Evolutionary conservation across 2,113 vertebrate species (phyloP), one percentile per base, ranked within the genome.

Genomic region (Brachirus orientalis): DNA sequence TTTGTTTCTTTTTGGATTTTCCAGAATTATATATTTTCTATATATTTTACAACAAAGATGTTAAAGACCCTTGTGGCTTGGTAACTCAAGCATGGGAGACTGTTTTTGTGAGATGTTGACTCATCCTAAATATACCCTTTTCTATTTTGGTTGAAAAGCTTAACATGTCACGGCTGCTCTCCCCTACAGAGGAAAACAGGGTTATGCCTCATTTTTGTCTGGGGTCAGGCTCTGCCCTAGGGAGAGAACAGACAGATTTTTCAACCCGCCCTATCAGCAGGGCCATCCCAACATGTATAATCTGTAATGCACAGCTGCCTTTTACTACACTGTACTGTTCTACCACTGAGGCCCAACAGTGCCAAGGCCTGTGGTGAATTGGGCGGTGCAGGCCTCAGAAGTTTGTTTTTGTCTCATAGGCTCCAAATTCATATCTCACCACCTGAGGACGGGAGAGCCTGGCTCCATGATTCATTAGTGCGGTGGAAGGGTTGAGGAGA

Each of bases 61-160:
- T 84, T 87, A 67, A 61, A 89, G 75, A 86, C 61, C 55, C 82
- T 69, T 88, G 86, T 65, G 87, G 87, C 85, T 88, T 89, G 80
- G 68, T 64, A 78, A 87, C 57, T 87, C 80, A 86, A 85, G 70
- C 84, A 54, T 89, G 68, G 75, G 65, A 72, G 54, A 64, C 65
- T 72, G 79, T 86, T 80, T 87, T 85, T 58, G 74, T 82, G 79
- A 87, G 69, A 89, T 81, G 75, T 86, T 89, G 88, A 90, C 84
- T 88, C 76, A 86, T 78, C 77, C 79, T 69, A 77, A 87, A 89
- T 86, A 80, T 79, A 89, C 79, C 85, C 47, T 51, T 70, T 64
- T 84, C 72, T 84, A 82, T 87, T 88, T 89, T 63, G 40, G 85
- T 82, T 84, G 54, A 88, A 81, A 63, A 33, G 53, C 80, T 87